phyloP scores from a whole-genome alignment of 2,797 vertebrate genomes.

The Adrianichthys oophorus region DNA sequence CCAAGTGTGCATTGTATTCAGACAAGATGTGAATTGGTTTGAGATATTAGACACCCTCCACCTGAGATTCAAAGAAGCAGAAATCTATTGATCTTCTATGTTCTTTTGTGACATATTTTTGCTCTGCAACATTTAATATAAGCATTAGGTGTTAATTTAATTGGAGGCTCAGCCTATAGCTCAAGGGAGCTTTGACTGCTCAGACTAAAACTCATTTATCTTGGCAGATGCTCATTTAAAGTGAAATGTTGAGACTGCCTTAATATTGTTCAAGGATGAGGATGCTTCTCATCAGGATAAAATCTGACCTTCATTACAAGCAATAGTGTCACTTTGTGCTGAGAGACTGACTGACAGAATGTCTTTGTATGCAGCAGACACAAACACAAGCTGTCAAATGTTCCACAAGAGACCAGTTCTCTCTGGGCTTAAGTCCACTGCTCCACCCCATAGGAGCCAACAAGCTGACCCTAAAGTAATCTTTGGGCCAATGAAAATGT shows the following conservation, averaged over 20 bases:
- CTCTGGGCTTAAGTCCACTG: slow-evolving; percentile 46
- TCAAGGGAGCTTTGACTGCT: slow-evolving; percentile 32
- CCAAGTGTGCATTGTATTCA: slow-evolving; percentile 28
- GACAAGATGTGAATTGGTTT: slow-evolving; percentile 14
- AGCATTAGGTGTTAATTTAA: slow-evolving; percentile 66
- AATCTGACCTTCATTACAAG: slow-evolving; percentile 2
- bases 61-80: slow-evolving; percentile 51
- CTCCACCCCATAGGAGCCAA: slow-evolving; percentile 48
- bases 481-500: slow-evolving; percentile 64
- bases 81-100: slow-evolving; percentile 40
- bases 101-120: slow-evolving; percentile 62
- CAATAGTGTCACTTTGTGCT: slow-evolving; percentile 29
- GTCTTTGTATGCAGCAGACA: slow-evolving; percentile 32
- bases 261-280: slow-evolving; percentile 55
- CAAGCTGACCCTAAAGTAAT: slow-evolving; percentile 59
- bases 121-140: slow-evolving; percentile 64
- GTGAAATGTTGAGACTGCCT: slow-evolving; percentile 36
- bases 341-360: slow-evolving; percentile 32
- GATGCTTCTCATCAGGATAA: slow-evolving; percentile 25
- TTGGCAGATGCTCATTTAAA: slow-evolving; percentile 41
- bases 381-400: slow-evolving; percentile 48
- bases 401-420: slow-evolving; percentile 52
- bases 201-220: slow-evolving; percentile 53
- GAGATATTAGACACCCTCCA: slow-evolving; percentile 56
- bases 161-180: slow-evolving; percentile 43